Percentiles rank a stretch among this genome's conserved stretches.
These are phyloP conservation scores for Eupithecia inturbata DNA, from an alignment of 2,888 invertebrate genomes.

Conservation along the genomic window DNA sequence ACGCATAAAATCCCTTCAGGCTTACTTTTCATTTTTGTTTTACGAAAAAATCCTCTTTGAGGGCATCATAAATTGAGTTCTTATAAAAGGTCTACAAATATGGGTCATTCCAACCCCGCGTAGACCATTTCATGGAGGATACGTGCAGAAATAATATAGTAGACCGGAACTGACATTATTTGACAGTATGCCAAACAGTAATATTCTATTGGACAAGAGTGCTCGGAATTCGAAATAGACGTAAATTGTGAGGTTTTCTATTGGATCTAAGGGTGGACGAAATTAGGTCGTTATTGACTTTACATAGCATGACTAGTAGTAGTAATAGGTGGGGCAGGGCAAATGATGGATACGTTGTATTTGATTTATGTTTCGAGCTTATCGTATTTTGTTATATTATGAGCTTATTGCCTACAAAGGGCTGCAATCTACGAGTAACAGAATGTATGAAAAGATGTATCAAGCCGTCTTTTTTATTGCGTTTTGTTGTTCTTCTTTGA, in stretches of 20 bases:
- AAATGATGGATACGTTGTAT: not conserved
- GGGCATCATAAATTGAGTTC: not conserved
- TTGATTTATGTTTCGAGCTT: not conserved
- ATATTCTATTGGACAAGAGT: conserved; percentile 27
- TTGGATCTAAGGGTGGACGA: not conserved
- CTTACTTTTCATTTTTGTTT: not conserved
- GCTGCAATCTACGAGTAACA: not conserved
- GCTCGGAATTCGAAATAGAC: conserved; percentile 19
- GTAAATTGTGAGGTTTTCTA: not conserved
- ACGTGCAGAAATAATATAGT: conserved; percentile 40
- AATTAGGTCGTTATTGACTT: conserved; percentile 2
- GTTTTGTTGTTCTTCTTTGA: too few species aligned
- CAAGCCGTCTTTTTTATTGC: too few species aligned
- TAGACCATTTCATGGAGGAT: conserved; percentile 19
- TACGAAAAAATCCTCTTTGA: not conserved
- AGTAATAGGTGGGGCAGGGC: too few species aligned
- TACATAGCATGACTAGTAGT: not conserved
- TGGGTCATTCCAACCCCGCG: not conserved
- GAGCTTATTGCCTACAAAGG: not conserved
- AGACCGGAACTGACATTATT: conserved; percentile 31
- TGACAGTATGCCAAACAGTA: conserved; percentile 30
- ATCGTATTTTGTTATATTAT: not conserved
- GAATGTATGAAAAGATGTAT: too few species aligned
- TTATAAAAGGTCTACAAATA: conserved; percentile 1
- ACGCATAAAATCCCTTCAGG: not conserved